Conservation (phyloP, 1,140 invertebrate species). For the Schlechtendalia chinensis region DNA sequence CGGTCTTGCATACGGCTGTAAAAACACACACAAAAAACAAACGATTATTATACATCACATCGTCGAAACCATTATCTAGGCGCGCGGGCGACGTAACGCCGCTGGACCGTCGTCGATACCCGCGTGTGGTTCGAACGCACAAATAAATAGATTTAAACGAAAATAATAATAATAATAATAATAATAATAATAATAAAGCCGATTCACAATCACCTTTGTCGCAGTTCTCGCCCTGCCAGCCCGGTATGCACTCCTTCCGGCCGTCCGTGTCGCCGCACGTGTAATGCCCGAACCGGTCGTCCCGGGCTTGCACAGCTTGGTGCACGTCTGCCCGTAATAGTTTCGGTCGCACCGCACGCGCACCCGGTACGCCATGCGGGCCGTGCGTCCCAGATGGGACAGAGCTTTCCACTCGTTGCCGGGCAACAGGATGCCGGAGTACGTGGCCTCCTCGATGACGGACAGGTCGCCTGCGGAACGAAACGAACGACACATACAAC, state of each 20-base stretch:
- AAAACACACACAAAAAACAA: slow-evolving; percentile 55
- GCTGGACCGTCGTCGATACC: too few species aligned
- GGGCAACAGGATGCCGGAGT: slow-evolving; percentile 85
- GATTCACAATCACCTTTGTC: slow-evolving; percentile 69
- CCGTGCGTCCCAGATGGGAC: slow-evolving; percentile 72
- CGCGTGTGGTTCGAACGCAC: too few species aligned
- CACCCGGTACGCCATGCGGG: slow-evolving; percentile 80
- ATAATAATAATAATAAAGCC: neutral
- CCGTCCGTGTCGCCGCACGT: slow-evolving; percentile 77
- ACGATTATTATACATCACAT: neutral
- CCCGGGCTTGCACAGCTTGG: slow-evolving; percentile 86
- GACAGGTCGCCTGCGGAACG: slow-evolving; percentile 55
- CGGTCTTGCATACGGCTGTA: slow-evolving; percentile 83
- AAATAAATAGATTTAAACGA: too few species aligned
- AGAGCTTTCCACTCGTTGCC: slow-evolving; percentile 87
- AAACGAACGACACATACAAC: too few species aligned
- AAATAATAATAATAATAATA: neutral
- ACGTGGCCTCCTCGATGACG: slow-evolving; percentile 83
- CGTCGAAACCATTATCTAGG: neutral
- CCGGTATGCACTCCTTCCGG: slow-evolving; percentile 85
- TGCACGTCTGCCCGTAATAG: slow-evolving; percentile 94
- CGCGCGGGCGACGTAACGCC: neutral
- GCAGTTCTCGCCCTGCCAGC: slow-evolving; percentile 91
- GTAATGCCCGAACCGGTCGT: slow-evolving; percentile 94
- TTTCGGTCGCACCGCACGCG: slow-evolving; percentile 85